phyloP scores from a whole-genome alignment of 2,888 invertebrate genomes.

The Bugula neritina region DNA sequence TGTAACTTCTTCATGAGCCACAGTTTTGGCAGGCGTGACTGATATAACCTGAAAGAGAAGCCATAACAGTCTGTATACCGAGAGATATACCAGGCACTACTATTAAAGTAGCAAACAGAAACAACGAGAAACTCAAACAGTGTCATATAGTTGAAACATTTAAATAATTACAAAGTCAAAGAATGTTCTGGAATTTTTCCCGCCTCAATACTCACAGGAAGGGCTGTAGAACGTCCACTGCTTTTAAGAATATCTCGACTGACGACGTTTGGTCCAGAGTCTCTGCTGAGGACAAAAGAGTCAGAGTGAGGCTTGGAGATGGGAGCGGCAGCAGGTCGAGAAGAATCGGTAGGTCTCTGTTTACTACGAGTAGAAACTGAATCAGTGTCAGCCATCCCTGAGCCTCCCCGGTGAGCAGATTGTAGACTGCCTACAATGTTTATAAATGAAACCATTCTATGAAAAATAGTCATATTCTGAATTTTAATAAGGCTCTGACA shows the following conservation, averaged over 20 bases:
- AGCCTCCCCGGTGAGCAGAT: not conserved
- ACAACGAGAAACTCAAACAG: no score
- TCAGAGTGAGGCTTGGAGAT: not conserved
- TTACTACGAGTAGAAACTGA: not conserved
- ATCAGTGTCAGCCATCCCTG: not conserved
- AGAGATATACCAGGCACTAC: no score
- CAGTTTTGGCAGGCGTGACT: not conserved
- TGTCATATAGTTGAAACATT: no score
- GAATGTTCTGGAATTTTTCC: no score
- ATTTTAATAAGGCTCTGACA: no score
- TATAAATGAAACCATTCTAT: no score
- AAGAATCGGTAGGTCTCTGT: not conserved
- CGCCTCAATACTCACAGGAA: not conserved
- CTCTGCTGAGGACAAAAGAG: not conserved
- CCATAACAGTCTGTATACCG: no score
- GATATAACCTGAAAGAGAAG: not conserved
- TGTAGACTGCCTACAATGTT: no score
- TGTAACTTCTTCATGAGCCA: not conserved
- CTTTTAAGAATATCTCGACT: not conserved
- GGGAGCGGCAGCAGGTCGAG: not conserved
- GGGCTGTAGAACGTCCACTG: not conserved
- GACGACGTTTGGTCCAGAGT: not conserved
- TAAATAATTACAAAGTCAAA: no score
- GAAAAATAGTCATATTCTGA: no score
- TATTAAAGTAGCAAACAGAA: no score